Base-by-base conservation (phyloP, 2,888 invertebrate genomes). In the Tenthredo mesomela region DNA sequence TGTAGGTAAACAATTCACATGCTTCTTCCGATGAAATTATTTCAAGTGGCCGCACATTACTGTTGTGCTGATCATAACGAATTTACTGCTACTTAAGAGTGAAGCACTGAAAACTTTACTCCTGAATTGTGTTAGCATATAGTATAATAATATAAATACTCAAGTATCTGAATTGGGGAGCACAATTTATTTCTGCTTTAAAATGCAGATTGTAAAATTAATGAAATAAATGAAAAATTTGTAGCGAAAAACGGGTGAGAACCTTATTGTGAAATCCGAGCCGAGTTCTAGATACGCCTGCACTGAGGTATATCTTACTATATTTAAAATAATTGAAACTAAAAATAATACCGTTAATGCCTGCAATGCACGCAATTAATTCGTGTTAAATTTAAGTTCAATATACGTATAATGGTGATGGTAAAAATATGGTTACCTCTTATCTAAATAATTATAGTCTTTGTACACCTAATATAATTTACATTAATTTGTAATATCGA, bases 401-500 rank as follows among this genome's bases (percentile, higher is more conserved):
- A 61, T 43, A 61, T 43, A 29, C 18, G 61, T 61, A 29, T 29
- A 29, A 40, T 40, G 54, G n/a, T 61, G 25, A 40, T 37, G 37
- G 61, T 82, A 0, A 47, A 67, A 47, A 67, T 82, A 29, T 67
- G 67, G 77, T 80, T 83, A 50, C 54, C 75, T 70, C 29, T 71
- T 50, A 33, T 71, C 25, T 80, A 77, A 78, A 75, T 71, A 77
- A 78, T 70, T 71, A 83, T 80, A 61, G 50, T n/a, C 75, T 84
- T 85, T 86, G 86, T 86, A 86, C 82, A 84, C 58, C 50, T 84
- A 61, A 83, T 75, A 77, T 85, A 85, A 83, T 86, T 82, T 84
- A 77, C 85, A 84, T 82, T 85, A n/a, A 85, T 73, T 84, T 75
- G 84, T 84, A 84, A 86, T 84, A 61, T 85, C 33, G 54, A 70